Evolutionary conservation across 2,113 vertebrate species (phyloP), one percentile per base, ranked within the genome.

Genomic region (Bombycilla garrulus): DNA sequence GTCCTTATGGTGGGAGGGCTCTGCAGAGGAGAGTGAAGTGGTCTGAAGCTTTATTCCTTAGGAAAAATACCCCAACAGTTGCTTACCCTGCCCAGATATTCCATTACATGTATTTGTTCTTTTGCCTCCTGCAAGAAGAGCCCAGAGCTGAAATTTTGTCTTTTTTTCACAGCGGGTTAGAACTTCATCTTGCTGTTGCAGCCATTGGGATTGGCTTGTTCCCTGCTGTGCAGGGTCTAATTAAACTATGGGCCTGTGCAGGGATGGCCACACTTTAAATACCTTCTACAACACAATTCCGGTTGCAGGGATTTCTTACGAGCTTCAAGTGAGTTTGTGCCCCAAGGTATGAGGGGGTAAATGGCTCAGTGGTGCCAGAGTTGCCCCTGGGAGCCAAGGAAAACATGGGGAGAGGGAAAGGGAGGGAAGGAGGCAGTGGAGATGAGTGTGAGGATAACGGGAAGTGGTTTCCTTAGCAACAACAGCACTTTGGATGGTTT

Each of bases 391-490:
- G 58, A 94, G 74, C 78, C 56, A 57, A 53, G 79, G 19, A 48
- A 81, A 89, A 66, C 8, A 19, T 48, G 42, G 77, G 60, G 51
- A 92, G 65, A 91, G 19, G 70, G 20, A 31, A 84, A 86, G 71
- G 84, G 85, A 96, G 81, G 81, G 72, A 92, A 74, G 57, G 67
- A 98, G 72, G 51, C 51, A 86, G 78, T 4, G 1, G 71, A 96
- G 80, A 35, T 1, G 31, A 90, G 80, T 15, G n/a, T 23, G 22
- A 90, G 92, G 94, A 97, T 97, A 97, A 93, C 3, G 78, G 29
- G 61, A 95, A 96, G 77, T 82, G 90, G 51, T 84, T 71, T 96
- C 77, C 94, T 12, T 95, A 96, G 87, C 96, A 98, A 98, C 97
- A 85, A 82, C 66, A 92, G 91, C 61, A 72, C 93, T 98, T 97